A percentile compares a stretch with the other conserved stretches of the same genome.
Evolutionary conservation across 2,113 vertebrate genomes (phyloP).

Genomic region (Pelusios castaneus): DNA sequence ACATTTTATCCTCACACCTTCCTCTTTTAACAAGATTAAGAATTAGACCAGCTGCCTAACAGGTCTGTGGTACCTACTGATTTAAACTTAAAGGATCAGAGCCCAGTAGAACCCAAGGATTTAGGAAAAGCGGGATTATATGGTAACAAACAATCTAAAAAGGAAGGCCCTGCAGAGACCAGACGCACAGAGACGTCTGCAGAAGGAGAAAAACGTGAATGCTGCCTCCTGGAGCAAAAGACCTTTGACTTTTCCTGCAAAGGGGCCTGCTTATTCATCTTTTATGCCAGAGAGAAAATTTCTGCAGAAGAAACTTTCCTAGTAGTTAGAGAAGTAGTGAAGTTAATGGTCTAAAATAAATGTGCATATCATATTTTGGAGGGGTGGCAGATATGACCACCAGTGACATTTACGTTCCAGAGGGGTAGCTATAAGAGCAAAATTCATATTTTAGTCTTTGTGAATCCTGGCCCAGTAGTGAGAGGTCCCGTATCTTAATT

Average conservation of each 20-base stretch:
- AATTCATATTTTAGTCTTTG: background rate
- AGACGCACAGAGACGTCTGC: background rate
- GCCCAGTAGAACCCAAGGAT: background rate
- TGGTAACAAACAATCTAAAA: background rate
- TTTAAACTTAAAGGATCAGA: constrained; percentile 8
- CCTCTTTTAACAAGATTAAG: constrained; percentile 64
- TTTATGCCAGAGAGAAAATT: background rate
- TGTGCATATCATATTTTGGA: background rate
- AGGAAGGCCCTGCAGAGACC: background rate
- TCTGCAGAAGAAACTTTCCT: background rate
- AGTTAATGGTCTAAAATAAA: background rate
- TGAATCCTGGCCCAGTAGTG: background rate
- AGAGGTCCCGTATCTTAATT: background rate
- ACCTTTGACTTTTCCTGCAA: background rate
- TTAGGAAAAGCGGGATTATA: background rate
- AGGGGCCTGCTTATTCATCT: background rate
- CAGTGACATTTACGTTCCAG: background rate
- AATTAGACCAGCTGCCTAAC: constrained; percentile 33
- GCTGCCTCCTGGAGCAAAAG: background rate
- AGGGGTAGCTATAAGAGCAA: background rate
- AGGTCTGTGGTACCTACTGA: background rate
- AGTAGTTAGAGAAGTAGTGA: background rate
- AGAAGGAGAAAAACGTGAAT: background rate
- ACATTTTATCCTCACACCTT: constrained; percentile 52
- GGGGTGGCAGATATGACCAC: background rate